phyloP scores from a whole-genome alignment of 2,113 vertebrate species.

The Carollia perspicillata region DNA sequence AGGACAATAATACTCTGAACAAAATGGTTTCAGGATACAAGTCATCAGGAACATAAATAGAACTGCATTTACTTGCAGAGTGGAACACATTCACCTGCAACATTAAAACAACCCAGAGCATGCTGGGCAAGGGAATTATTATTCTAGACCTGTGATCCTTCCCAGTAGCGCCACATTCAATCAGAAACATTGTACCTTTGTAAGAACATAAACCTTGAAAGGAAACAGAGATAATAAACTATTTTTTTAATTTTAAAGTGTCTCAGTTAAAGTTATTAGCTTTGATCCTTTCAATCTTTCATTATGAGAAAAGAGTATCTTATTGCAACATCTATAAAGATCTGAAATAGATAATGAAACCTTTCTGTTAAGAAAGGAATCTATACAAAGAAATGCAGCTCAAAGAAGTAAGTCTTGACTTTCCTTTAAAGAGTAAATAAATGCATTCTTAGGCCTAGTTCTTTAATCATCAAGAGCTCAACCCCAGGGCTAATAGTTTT shows the following conservation, averaged over 20 bases:
- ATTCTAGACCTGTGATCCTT: neutral
- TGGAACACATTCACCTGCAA: constrained; percentile 42
- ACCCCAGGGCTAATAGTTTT: constrained; percentile 35
- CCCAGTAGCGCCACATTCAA: neutral
- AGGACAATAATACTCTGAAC: constrained; percentile 59
- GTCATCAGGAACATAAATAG: constrained; percentile 37
- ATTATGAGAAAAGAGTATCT: constrained; percentile 36
- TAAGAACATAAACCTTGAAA: constrained; percentile 43
- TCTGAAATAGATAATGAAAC: constrained; percentile 21
- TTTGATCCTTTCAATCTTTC: constrained; percentile 61
- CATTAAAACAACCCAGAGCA: neutral
- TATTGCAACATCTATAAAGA: constrained; percentile 51
- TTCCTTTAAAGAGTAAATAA: constrained; percentile 47
- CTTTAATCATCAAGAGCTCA: constrained; percentile 55
- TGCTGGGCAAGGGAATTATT: neutral
- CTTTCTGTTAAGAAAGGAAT: constrained; percentile 32
- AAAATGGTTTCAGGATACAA: constrained; percentile 63
- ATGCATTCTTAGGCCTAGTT: constrained; percentile 22
- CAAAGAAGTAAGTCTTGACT: constrained; percentile 44
- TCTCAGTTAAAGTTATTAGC: constrained; percentile 58
- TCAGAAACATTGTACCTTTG: neutral
- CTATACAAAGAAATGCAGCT: constrained; percentile 41
- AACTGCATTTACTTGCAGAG: constrained; percentile 17
- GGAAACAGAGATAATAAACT: constrained; percentile 3
- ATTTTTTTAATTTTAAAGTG: constrained; percentile 13